Evolutionary conservation across 2,113 vertebrate genomes (phyloP).

Genomic region (Varanus komodoensis): DNA sequence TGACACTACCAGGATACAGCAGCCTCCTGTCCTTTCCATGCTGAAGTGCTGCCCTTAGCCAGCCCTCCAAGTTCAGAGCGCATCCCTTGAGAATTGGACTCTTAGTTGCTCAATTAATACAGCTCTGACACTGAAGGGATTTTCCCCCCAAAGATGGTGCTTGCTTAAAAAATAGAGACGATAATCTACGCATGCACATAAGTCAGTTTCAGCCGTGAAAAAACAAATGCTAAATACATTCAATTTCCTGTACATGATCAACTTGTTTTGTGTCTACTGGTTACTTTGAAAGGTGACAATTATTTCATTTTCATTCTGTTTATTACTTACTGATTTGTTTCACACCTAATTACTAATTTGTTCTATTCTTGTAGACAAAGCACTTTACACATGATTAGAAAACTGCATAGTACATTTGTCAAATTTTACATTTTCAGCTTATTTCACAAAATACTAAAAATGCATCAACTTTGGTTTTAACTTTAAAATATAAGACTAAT

Average conservation of each 20-base stretch:
- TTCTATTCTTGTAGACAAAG: background rate
- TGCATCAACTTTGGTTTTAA: background rate
- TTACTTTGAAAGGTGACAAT: background rate
- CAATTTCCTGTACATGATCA: background rate
- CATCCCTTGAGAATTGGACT: no score
- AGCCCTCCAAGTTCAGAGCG: no score
- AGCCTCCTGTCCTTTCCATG: no score
- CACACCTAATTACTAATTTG: rapidly evolving
- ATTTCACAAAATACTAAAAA: background rate
- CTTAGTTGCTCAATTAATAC: background rate
- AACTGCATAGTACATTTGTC: background rate
- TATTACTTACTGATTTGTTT: background rate
- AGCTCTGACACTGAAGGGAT: background rate
- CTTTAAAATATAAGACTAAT: background rate
- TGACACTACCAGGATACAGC: no score
- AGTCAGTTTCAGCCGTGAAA: background rate
- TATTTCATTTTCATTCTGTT: background rate
- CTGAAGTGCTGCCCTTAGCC: no score
- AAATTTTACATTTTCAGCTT: background rate
- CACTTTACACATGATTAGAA: background rate
- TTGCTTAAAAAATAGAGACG: background rate
- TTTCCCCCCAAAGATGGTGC: background rate
- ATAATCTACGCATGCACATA: background rate
- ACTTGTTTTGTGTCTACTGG: background rate
- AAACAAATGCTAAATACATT: background rate